Base-by-base conservation (phyloP, 2,113 vertebrate genomes). In the Pomatostomus ruficeps region DNA sequence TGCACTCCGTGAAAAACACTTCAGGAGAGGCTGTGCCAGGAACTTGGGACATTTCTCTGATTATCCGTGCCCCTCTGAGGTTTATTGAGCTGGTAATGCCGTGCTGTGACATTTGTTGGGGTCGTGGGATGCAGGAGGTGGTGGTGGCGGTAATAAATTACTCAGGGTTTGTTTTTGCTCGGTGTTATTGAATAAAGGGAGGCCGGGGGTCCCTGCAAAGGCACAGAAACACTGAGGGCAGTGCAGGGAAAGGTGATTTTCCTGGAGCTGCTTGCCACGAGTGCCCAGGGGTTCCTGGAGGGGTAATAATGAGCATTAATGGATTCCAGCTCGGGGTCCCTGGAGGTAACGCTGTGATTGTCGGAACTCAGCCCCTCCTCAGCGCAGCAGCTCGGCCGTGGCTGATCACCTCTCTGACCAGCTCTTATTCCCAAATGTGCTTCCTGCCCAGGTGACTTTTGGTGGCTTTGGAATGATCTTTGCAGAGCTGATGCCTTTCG, bases 261-360 rank as follows among this genome's bases (percentile, higher is more conserved):
- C 46, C 33, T 23, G 1, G 23, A 82, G 62, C 9, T 4, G 48
- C 35, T 72, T n/a, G 12, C 31, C 46, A 14, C 9, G 51, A 0
- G 15, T 11, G 13, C 14, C 31, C 12, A 1, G 55, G 40, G 16
- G 3, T 8, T 91, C 8, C n/a, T 54, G 35, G 14, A 29, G 57
- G 25, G 71, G 5, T 19, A 13, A 18, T 61, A 40, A 84, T 22
- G 63, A 86, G 24, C 58, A 11, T 65, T 73, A 65, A 65, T 65
- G 83, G 31, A 29, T 70, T 38, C 14, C 36, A 68, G 29, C 70
- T 67, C 3, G 1, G 70, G 22, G 35, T 35, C 35, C 61, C 57
- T 22, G 2, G 6, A 49, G 25, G 55, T n/a, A 3, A 28, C 0
- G 0, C 23, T 12, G n/a, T 22, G 9, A 0, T 77, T n/a, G n/a